These are phyloP conservation scores for Zaprionus ghesquierei DNA, from an alignment of 1,140 invertebrate genomes.

Conservation along the genomic window DNA sequence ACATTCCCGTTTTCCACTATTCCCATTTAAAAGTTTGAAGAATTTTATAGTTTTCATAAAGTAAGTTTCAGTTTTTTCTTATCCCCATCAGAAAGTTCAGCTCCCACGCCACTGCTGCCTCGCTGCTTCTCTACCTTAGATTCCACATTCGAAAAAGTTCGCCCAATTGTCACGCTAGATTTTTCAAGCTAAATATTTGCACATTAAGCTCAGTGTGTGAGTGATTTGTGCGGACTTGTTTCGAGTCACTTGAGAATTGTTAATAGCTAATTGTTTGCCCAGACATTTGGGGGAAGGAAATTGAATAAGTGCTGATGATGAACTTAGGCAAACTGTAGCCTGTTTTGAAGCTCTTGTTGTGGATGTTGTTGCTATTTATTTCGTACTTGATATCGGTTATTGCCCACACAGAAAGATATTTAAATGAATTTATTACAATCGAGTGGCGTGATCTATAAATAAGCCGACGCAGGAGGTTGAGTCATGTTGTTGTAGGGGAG, in stretches of 20 bases:
- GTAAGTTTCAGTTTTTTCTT: not conserved
- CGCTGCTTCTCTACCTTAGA: slow-evolving; percentile 12
- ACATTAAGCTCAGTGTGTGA: slow-evolving; percentile 49
- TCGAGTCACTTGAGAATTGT: slow-evolving; percentile 48
- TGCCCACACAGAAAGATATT: slow-evolving; percentile 39
- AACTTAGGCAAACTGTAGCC: slow-evolving; percentile 37
- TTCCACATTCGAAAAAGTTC: slow-evolving; percentile 15
- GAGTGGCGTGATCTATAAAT: slow-evolving; percentile 64
- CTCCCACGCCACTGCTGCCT: slow-evolving; percentile 16
- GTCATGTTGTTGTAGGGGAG: slow-evolving; percentile 33
- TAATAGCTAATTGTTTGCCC: slow-evolving; percentile 76
- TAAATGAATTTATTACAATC: slow-evolving; percentile 43
- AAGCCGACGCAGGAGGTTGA: slow-evolving; percentile 40
- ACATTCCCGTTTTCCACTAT: too few species aligned
- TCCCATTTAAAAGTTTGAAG: too few species aligned
- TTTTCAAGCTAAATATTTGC: slow-evolving; percentile 65
- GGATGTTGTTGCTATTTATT: slow-evolving; percentile 1
- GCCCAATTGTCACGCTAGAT: slow-evolving; percentile 39
- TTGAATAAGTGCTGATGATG: slow-evolving; percentile 21
- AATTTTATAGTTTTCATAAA: too few species aligned
- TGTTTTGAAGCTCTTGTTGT: too few species aligned
- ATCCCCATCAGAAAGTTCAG: not conserved
- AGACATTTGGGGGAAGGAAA: slow-evolving; percentile 44
- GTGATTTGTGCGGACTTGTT: slow-evolving; percentile 44
- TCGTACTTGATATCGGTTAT: slow-evolving; percentile 69